Evolutionary conservation across 2,888 invertebrate genomes (phyloP), one percentile per base, ranked within the genome.

Genomic region (Morpho deidamia): DNA sequence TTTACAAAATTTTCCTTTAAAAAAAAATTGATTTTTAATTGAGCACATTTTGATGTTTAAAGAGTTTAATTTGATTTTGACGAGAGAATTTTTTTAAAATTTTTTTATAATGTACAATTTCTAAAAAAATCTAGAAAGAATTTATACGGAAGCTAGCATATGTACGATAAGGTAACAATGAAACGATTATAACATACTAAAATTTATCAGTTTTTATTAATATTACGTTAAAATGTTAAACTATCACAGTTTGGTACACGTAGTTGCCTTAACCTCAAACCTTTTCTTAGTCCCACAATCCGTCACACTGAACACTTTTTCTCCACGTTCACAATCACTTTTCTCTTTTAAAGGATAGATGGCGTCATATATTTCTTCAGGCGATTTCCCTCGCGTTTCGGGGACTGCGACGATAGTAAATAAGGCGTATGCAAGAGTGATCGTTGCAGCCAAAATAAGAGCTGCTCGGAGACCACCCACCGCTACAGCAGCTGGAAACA

Each of bases 401-500:
- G 83, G 82, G 34, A 77, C 65, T 11, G 58, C 56, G 10, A 47
- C 0, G 8, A 52, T 46, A 7, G 69, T 72, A 61, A 69, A 70
- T 3, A 58, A 44, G 7, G 75, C 73, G 64, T 71, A 71, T 12
- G 71, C 64, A 8, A 76, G 69, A 33, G 79, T 69, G 35, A 72
- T 64, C 4, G 59, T 60, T 12, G 72, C 74, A 38, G 78, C 78
- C 11, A 76, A 68, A n/a, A 60, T 65, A 14, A 71, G 60, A 41
- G 74, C 74, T 7, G 63, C 59, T 11, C 53, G 62, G 50, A 63
- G 60, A 51, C 72, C 65, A 42, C 59, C 61, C n/a, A 14, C 47
- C 46, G 62, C 53, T n/a, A 69, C 76, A 37, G 64, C 64, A 46
- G 56, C 57, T 8, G 81, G 75, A 64, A 81, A 78, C 55, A 72